phyloP scores from a whole-genome alignment of 2,797 vertebrate genomes.

The Cottoperca gobio region DNA sequence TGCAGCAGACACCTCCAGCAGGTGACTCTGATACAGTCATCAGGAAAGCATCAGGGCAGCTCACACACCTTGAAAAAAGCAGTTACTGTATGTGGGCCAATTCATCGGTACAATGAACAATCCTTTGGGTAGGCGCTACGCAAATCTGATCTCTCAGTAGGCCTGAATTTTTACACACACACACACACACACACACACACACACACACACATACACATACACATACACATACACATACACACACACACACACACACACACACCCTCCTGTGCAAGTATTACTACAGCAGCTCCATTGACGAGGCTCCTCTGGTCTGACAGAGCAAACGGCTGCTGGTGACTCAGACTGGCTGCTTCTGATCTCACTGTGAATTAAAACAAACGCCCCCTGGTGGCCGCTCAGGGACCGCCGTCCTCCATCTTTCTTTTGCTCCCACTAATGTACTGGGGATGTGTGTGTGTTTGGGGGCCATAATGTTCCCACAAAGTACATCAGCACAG shows the following conservation, averaged over 20 bases:
- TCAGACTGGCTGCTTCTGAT: slow-evolving; percentile 75
- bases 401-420: slow-evolving; percentile 24
- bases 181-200: slow-evolving; percentile 1
- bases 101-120: slow-evolving; percentile 60
- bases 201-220: neutral
- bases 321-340: slow-evolving; percentile 80
- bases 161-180: slow-evolving; percentile 57
- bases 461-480: neutral
- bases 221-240: slow-evolving; percentile 35
- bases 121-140: slow-evolving; percentile 50
- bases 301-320: slow-evolving; percentile 77
- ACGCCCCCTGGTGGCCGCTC: slow-evolving; percentile 76
- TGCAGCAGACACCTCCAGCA: slow-evolving; percentile 35
- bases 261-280: slow-evolving; percentile 74
- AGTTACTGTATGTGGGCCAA: slow-evolving; percentile 27
- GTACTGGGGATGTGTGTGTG: slow-evolving; percentile 1
- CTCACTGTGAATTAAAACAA: slow-evolving; percentile 59
- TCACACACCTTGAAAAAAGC: slow-evolving; percentile 42
- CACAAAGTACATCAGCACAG: neutral
- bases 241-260: slow-evolving; percentile 29
- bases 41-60: slow-evolving; percentile 42
- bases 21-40: slow-evolving; percentile 50
- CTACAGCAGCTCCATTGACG: slow-evolving; percentile 85
- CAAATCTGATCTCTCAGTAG: slow-evolving; percentile 43
- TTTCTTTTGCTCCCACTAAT: slow-evolving; percentile 22